A percentile compares a stretch with the other conserved stretches of the same genome.
Conservation (phyloP, 2,113 vertebrate species). For the Passerina amoena region DNA sequence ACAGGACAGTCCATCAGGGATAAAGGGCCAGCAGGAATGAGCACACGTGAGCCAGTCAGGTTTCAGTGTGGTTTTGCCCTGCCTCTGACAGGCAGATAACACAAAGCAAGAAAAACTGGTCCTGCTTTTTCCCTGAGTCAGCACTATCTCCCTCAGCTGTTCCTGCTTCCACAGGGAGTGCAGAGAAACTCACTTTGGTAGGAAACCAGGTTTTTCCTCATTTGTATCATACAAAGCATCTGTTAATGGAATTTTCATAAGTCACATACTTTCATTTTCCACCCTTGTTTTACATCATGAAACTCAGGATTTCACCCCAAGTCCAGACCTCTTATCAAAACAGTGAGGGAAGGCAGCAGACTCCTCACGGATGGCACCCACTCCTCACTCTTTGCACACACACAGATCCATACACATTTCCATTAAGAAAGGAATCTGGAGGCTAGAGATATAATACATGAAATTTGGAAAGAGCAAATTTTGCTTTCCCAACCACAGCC, state of each 20-base stretch:
- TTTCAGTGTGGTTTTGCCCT: not conserved
- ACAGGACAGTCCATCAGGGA: not conserved
- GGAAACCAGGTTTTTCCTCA: not conserved
- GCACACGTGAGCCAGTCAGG: not conserved
- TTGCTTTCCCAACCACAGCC: not conserved
- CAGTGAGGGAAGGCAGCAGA: not conserved
- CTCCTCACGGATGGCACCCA: accelerated
- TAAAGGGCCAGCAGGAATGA: not conserved
- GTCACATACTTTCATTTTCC: not conserved
- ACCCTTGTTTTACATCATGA: not conserved
- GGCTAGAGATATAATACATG: not conserved
- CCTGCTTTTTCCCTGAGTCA: not conserved
- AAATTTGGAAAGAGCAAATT: not conserved
- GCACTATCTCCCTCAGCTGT: not conserved
- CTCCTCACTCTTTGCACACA: not conserved
- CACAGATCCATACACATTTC: not conserved
- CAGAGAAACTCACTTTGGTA: not conserved
- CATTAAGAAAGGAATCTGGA: not conserved
- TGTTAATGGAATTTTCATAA: not conserved
- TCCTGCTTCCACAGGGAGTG: not conserved
- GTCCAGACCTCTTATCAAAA: not conserved
- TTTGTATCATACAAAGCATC: not conserved
- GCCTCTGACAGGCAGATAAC: not conserved
- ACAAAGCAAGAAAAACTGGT: constrained; percentile 23
- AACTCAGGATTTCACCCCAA: not conserved